Evolutionary conservation across 2,113 vertebrate genomes (phyloP).

Genomic region (Pteropus alecto): DNA sequence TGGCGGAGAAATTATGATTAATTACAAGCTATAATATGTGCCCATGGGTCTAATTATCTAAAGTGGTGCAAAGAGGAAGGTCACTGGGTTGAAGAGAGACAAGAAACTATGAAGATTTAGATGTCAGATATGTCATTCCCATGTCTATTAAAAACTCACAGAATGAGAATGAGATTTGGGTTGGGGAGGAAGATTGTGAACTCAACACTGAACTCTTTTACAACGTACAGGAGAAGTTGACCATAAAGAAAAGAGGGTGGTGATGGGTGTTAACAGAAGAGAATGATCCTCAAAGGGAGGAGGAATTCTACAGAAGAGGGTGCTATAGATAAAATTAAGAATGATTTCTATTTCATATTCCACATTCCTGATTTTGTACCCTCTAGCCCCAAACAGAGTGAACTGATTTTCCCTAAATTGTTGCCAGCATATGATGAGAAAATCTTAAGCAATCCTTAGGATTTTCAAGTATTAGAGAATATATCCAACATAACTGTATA

Average conservation of each 20-base stretch:
- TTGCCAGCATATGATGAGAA: neutral
- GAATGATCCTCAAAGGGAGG: neutral
- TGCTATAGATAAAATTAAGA: neutral
- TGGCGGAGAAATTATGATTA: neutral
- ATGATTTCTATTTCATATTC: neutral
- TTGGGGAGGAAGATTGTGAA: neutral
- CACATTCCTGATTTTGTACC: neutral
- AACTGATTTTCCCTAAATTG: neutral
- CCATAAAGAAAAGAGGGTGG: neutral
- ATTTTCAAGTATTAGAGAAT: neutral
- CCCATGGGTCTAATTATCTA: neutral
- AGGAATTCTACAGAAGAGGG: neutral
- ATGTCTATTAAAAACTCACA: neutral
- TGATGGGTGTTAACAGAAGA: neutral
- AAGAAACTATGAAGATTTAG: neutral
- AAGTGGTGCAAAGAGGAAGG: neutral
- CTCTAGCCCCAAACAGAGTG: neutral
- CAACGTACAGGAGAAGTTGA: neutral
- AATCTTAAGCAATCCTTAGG: no score
- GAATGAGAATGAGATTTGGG: neutral
- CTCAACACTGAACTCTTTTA: neutral
- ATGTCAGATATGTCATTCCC: neutral
- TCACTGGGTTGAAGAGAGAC: neutral
- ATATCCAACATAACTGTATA: neutral
- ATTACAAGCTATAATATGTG: neutral